Evolutionary conservation across 2,113 vertebrate genomes (phyloP), one percentile per base, ranked within the genome.

Genomic region (Tor tambroides): DNA sequence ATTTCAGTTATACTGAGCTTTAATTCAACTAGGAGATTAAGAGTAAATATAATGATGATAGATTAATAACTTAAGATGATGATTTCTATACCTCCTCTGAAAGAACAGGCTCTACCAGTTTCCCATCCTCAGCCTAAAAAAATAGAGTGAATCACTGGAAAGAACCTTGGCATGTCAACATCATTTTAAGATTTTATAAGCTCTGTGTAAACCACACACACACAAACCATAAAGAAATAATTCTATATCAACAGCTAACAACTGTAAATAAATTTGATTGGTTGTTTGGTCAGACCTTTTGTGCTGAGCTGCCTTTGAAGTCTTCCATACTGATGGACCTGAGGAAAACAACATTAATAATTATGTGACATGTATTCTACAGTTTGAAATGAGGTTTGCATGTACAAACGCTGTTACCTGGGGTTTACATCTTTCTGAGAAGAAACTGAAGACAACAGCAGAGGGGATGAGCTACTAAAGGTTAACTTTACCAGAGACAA

Each of bases 271-370:
- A 26, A 10, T 30, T 26, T 46, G 3, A 72, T 6, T 43, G 0
- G 14, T 63, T 28, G 15, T n/a, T 26, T 54, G 12, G 28, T 9
- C 79, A 69, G 94, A 99, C 98, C 97, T 97, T 97, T 92, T 95
- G 94, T 89, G 92, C 46, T 72, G 92, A 88, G 88, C 92, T 96
- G 86, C 92, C 95, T 91, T 96, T 96, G 86, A 98, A 88, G 85
- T 98, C 96, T 92, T 97, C 96, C 79, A 96, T 93, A 88, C 97
- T 99, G 59, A 93, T 95, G 51, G 96, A 97, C 81, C 35, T 95
- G 91, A 87, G 85, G 41, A 49, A 49, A 83, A 49, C 17, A 83
- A 10, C 2, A 26, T 43, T 3, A 23, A 15, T 65, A 82, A 0
- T 65, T 80, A 43, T 46, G 75, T 10, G 5, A 56, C 8, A n/a